Percentiles rank a stretch among this genome's conserved stretches.
Conservation (phyloP, 2,888 invertebrate species). For the Buathra laborator region DNA sequence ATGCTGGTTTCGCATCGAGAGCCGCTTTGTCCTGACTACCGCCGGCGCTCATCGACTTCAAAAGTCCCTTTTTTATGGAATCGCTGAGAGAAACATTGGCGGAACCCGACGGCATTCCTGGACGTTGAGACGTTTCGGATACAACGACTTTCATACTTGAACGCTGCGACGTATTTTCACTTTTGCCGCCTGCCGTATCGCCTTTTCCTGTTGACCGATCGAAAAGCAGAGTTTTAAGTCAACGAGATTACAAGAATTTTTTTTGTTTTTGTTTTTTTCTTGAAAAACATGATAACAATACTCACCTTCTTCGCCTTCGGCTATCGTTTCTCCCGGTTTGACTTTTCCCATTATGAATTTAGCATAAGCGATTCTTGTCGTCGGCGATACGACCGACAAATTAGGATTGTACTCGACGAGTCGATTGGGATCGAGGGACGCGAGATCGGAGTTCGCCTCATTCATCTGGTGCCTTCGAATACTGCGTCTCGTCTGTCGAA, state of each 20-base stretch:
- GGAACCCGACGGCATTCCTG: constrained; percentile 29
- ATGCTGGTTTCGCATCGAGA: constrained; percentile 32
- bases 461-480: constrained; percentile 90
- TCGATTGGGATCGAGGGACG: constrained; percentile 91
- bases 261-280: neutral
- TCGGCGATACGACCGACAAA: constrained; percentile 90
- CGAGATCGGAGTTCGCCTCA: constrained; percentile 87
- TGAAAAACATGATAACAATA: neutral
- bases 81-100: constrained; percentile 66
- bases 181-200: constrained; percentile 43
- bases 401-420: constrained; percentile 94
- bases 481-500: constrained; percentile 90
- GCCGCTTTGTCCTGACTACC: constrained; percentile 71
- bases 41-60: constrained; percentile 73
- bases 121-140: constrained; percentile 46
- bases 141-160: constrained; percentile 70
- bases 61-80: constrained; percentile 74
- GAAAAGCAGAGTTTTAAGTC: neutral
- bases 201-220: constrained; percentile 10
- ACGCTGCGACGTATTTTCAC: constrained; percentile 61
- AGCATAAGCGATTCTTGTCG: constrained; percentile 93
- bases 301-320: constrained; percentile 56
- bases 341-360: constrained; percentile 94
- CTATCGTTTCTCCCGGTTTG: constrained; percentile 70
- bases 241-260: neutral